Evolutionary conservation across 2,888 invertebrate genomes (phyloP).

Genomic region (Erpobdella octoculata): DNA sequence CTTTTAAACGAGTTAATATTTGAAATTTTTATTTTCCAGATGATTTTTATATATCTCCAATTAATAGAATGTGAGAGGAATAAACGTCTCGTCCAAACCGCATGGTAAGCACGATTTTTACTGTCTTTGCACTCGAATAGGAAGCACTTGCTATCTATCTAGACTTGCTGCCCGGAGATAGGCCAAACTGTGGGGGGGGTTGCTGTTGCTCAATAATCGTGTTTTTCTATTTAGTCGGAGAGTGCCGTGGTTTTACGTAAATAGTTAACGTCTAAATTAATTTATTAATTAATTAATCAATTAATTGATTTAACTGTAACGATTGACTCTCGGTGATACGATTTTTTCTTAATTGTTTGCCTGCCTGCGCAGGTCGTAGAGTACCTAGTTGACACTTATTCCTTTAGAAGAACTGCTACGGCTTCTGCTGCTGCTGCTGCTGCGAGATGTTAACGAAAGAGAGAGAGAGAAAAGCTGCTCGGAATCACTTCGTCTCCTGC

Average conservation of each 20-base stretch:
- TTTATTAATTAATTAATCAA: too few relatives aligned
- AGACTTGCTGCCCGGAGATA: too few relatives aligned
- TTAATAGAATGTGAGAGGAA: conserved; percentile 80
- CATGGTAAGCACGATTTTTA: conserved; percentile 64
- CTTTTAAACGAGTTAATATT: neutral
- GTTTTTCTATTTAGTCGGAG: neutral
- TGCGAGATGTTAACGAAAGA: too few relatives aligned
- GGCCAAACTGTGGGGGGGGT: neutral
- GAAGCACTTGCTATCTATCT: too few relatives aligned
- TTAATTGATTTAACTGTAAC: too few relatives aligned
- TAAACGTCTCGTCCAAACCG: conserved; percentile 80
- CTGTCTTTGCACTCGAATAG: conserved; percentile 7
- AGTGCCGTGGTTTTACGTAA: conserved; percentile 6
- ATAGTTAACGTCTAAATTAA: too few relatives aligned
- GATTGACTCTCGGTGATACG: neutral
- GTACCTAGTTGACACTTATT: conserved; percentile 15
- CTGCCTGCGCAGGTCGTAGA: conserved; percentile 48
- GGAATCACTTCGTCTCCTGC: neutral
- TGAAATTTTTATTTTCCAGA: conserved; percentile 41
- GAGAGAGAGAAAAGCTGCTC: too few relatives aligned
- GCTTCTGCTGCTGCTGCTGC: too few relatives aligned
- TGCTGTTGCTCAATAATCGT: conserved; percentile 8
- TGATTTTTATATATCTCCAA: conserved; percentile 81
- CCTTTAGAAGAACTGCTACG: conserved; percentile 7
- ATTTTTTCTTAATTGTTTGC: conserved; percentile 36